These are phyloP conservation scores for Megaceryle maxima DNA, from an alignment of 2,113 vertebrate genomes.

Conservation along the genomic window DNA sequence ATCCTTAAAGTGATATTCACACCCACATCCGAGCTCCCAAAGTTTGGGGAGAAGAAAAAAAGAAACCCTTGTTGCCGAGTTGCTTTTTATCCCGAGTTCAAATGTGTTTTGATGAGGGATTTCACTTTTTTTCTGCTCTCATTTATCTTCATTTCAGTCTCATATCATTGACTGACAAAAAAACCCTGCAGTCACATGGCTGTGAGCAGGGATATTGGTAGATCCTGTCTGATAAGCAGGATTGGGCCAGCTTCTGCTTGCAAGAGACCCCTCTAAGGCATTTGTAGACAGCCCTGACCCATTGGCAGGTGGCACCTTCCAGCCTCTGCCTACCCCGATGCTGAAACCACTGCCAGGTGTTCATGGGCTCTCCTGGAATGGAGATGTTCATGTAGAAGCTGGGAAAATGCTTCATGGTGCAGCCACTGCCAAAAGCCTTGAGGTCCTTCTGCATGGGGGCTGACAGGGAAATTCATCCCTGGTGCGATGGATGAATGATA, in stretches of 20 bases:
- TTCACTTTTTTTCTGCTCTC: background rate
- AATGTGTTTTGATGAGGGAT: background rate
- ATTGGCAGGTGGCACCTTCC: background rate
- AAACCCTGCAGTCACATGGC: background rate
- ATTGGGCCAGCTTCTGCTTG: background rate
- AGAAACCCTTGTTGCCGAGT: background rate
- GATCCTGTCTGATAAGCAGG: background rate
- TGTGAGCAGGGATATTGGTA: conserved; percentile 6
- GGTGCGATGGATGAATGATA: accelerated
- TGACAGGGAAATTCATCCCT: background rate
- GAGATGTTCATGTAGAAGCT: accelerated
- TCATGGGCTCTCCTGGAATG: background rate
- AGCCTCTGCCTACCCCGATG: accelerated
- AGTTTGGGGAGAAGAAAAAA: conserved; percentile 51
- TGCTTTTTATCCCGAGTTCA: conserved; percentile 25
- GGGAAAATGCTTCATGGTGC: background rate
- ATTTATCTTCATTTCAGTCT: conserved; percentile 53
- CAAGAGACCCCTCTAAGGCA: background rate
- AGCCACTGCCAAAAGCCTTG: background rate
- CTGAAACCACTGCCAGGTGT: background rate
- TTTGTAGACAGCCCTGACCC: background rate
- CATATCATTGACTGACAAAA: background rate
- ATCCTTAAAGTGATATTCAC: conserved; percentile 69
- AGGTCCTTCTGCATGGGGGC: background rate
- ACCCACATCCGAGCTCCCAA: conserved; percentile 64